Evolutionary conservation across 1,140 invertebrate species (phyloP).

Genomic region (Ips typographus): DNA sequence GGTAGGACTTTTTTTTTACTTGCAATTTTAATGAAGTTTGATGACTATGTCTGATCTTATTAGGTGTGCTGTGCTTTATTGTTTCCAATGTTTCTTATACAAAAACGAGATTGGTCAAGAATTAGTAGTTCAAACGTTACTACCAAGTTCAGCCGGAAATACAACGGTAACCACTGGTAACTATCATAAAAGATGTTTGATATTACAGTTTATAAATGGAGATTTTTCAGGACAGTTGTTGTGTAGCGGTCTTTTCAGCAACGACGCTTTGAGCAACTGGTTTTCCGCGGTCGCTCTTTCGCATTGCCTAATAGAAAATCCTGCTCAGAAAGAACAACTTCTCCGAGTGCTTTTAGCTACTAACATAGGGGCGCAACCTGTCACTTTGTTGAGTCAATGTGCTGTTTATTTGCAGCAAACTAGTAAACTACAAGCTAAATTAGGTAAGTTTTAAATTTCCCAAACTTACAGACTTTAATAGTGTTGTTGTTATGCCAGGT

Average conservation of each 20-base stretch:
- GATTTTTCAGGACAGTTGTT: slow-evolving; percentile 72
- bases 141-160: slow-evolving; percentile 66
- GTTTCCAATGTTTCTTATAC: slow-evolving; percentile 94
- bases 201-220: not conserved
- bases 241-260: slow-evolving; percentile 89
- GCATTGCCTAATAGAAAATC: slow-evolving; percentile 88
- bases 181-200: not conserved
- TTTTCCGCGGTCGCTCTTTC: slow-evolving; percentile 90
- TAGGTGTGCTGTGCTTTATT: slow-evolving; percentile 90
- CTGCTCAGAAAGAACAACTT: slow-evolving; percentile 89
- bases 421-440: slow-evolving; percentile 83
- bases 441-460: slow-evolving; percentile 58
- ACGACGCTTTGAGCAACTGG: slow-evolving; percentile 95
- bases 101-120: slow-evolving; percentile 90
- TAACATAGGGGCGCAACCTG: slow-evolving; percentile 77
- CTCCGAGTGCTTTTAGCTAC: slow-evolving; percentile 89
- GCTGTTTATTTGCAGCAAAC: slow-evolving; percentile 81
- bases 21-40: slow-evolving; percentile 4
- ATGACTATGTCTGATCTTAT: not conserved
- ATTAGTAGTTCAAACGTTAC: slow-evolving; percentile 85
- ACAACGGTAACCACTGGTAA: slow-evolving; percentile 62
- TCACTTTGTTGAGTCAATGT: slow-evolving; percentile 87
- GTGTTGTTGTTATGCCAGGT: slow-evolving; percentile 12
- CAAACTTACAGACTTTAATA: not conserved
- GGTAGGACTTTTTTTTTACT: slow-evolving; percentile 18